phyloP scores from a whole-genome alignment of 2,113 vertebrate species.

The Sprattus sprattus region DNA sequence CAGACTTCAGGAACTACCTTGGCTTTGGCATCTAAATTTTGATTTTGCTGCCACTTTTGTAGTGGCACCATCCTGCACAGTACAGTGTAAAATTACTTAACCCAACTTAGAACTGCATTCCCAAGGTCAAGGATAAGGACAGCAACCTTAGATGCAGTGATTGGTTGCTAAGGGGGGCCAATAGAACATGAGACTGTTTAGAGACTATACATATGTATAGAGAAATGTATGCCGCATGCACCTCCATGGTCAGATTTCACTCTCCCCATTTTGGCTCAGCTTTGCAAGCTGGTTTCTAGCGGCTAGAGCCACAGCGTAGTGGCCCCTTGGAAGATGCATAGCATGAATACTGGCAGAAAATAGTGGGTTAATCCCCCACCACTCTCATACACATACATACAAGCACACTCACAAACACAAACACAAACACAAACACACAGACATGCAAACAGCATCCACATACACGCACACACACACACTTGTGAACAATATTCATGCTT shows the following conservation, averaged over 20 bases:
- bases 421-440: neutral
- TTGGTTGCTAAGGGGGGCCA: neutral
- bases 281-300: neutral
- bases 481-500: neutral
- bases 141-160: neutral
- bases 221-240: neutral
- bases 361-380: neutral
- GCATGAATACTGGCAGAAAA: neutral
- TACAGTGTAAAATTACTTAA: neutral
- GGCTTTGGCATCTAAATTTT: neutral
- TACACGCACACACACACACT: neutral
- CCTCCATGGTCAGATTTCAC: neutral
- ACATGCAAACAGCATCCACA: neutral
- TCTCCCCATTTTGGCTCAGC: neutral
- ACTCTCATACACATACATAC: neutral
- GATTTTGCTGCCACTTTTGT: neutral
- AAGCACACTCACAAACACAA: neutral
- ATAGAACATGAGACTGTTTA: neutral
- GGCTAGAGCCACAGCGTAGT: neutral
- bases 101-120: neutral
- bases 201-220: too few species aligned
- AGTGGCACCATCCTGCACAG: neutral
- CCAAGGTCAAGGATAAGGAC: neutral
- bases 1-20: neutral
- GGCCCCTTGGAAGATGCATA: neutral